These are phyloP conservation scores for Margaritifera margaritifera DNA, from an alignment of 2,888 invertebrate genomes.

Conservation along the genomic window DNA sequence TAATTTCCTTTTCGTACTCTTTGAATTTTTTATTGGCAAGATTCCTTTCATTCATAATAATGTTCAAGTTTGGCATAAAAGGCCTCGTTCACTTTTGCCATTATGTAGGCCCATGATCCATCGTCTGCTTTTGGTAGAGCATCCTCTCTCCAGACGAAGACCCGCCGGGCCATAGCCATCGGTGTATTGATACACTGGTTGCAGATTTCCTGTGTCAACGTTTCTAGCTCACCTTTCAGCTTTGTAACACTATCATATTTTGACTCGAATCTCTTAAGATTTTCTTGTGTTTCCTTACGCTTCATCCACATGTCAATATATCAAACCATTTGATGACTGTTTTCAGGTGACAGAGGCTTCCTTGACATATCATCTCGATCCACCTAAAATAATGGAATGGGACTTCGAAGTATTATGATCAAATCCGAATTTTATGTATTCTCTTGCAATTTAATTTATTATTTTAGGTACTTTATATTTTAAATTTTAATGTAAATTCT, in stretches of 20 bases:
- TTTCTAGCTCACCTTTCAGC: conserved; percentile 30
- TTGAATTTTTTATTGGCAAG: conserved; percentile 30
- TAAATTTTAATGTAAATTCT: no score
- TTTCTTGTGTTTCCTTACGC: conserved; percentile 29
- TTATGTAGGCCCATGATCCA: conserved; percentile 32
- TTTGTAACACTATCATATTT: conserved; percentile 31
- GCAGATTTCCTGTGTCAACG: conserved; percentile 25
- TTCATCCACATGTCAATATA: conserved; percentile 40
- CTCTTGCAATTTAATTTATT: no score
- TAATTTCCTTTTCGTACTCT: conserved; percentile 32
- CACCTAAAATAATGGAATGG: conserved; percentile 39
- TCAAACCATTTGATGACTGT: conserved; percentile 51
- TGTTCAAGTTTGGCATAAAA: conserved; percentile 36
- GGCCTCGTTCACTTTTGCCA: conserved; percentile 25
- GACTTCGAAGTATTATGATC: not conserved
- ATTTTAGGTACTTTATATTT: no score
- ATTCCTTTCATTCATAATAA: conserved; percentile 42
- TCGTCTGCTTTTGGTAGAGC: conserved; percentile 31
- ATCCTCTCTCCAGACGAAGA: conserved; percentile 28
- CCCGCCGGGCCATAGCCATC: conserved; percentile 29
- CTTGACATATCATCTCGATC: conserved; percentile 51
- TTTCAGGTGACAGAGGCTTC: conserved; percentile 47
- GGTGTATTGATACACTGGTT: conserved; percentile 22
- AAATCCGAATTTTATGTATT: no score
- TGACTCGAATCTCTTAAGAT: conserved; percentile 38